These are phyloP conservation scores for Vulpes vulpes DNA, from an alignment of 2,113 vertebrate genomes.

Conservation along the genomic window DNA sequence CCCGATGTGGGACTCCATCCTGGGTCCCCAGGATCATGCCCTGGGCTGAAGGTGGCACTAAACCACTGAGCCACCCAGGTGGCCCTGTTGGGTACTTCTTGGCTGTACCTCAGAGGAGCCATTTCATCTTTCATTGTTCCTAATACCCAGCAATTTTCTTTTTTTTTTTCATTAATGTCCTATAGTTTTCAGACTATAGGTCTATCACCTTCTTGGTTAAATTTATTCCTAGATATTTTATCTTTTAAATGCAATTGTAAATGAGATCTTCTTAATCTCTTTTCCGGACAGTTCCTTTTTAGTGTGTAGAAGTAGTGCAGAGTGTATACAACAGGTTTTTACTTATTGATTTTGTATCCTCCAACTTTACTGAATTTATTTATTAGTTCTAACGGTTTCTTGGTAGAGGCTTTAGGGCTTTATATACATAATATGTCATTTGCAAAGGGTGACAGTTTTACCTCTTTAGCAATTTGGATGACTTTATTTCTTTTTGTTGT, in stretches of 20 bases:
- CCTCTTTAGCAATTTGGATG: neutral
- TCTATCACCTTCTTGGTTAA: neutral
- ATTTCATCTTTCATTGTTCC: neutral
- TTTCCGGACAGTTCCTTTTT: neutral
- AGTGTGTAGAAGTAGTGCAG: neutral
- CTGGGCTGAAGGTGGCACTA: no score
- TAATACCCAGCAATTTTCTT: neutral
- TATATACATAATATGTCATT: neutral
- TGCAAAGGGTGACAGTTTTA: neutral
- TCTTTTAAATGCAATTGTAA: neutral
- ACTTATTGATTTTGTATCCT: neutral
- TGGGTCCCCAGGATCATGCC: no score
- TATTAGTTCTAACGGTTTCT: neutral
- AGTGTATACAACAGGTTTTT: neutral
- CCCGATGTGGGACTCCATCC: no score
- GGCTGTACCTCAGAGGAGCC: neutral
- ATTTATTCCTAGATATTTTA: neutral
- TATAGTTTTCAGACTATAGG: neutral
- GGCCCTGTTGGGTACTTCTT: neutral
- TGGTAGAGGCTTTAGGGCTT: neutral
- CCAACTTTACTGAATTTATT: neutral
- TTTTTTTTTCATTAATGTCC: neutral
- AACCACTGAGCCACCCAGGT: no score
- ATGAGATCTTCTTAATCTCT: neutral
- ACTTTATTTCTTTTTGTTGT: neutral